Percentiles rank a stretch among this genome's conserved stretches.
Conservation (phyloP, 2,113 vertebrate genomes). For the Pipa parva region DNA sequence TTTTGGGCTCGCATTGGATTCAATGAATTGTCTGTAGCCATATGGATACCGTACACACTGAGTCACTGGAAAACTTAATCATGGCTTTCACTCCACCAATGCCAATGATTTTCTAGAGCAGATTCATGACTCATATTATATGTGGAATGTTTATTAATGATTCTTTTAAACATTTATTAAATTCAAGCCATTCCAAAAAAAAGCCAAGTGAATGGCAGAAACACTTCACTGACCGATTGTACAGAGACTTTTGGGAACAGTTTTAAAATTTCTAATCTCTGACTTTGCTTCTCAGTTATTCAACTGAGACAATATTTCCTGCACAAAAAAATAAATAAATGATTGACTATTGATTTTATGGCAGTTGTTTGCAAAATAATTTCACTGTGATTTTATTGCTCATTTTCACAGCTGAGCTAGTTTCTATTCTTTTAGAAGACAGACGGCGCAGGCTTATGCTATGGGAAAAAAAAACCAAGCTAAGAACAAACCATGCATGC, state of each 20-base stretch:
- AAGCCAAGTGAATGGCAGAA: background rate
- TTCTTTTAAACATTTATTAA: background rate
- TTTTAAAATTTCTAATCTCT: background rate
- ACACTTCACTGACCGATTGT: background rate
- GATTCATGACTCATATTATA: background rate
- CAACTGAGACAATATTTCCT: background rate
- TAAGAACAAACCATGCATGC: too few species aligned
- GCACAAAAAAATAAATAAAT: conserved; percentile 10
- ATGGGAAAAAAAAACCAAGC: too few species aligned
- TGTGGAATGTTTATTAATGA: background rate
- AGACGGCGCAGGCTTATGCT: background rate
- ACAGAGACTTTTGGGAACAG: background rate
- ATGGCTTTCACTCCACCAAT: too few species aligned
- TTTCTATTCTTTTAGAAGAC: background rate
- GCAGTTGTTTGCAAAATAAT: conserved; percentile 3
- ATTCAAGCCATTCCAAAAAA: too few species aligned
- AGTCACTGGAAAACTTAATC: too few species aligned
- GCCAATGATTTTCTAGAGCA: background rate
- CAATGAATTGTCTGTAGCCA: background rate
- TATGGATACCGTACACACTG: background rate
- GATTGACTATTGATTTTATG: conserved; percentile 12
- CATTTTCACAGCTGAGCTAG: background rate
- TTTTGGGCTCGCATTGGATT: background rate
- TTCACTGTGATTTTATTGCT: conserved; percentile 1
- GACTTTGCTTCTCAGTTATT: background rate